Evolutionary conservation across 2,113 vertebrate genomes (phyloP).

Genomic region (Myiozetetes cayanensis): DNA sequence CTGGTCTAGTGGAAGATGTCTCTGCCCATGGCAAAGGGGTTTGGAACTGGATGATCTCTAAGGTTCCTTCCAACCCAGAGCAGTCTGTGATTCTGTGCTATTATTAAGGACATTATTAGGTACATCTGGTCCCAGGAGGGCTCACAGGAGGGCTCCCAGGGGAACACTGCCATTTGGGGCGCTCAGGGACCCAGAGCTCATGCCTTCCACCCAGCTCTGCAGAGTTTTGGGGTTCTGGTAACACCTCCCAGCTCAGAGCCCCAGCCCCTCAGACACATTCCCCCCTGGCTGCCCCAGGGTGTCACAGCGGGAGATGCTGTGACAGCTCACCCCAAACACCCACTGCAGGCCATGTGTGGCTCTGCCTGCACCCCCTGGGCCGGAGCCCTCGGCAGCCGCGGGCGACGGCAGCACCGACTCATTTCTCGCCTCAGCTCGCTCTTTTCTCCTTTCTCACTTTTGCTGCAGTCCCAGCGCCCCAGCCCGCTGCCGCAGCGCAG

Average conservation of each 20-base stretch:
- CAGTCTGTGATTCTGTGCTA: background rate
- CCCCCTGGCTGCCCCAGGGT: accelerated
- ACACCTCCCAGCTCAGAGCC: background rate
- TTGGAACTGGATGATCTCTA: background rate
- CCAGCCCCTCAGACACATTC: accelerated
- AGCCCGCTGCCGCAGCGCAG: background rate
- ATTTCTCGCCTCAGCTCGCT: constrained; percentile 22
- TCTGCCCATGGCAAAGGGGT: background rate
- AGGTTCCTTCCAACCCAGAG: background rate
- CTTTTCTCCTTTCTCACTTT: constrained; percentile 63
- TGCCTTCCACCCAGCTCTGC: background rate
- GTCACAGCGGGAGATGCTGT: background rate
- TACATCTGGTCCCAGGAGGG: background rate
- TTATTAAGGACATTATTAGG: background rate
- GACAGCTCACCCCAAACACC: background rate
- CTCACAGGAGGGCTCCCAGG: background rate
- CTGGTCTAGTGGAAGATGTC: background rate
- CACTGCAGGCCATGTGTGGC: background rate
- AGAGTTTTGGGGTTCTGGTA: background rate
- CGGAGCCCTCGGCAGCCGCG: background rate
- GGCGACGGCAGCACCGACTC: background rate
- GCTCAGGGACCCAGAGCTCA: accelerated
- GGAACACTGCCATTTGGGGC: background rate
- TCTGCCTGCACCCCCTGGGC: accelerated
- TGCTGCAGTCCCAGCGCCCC: constrained; percentile 27